Percentiles rank a stretch among this genome's conserved stretches.
These are phyloP conservation scores for Tryphoninae sp. DNA, from an alignment of 2,888 invertebrate genomes.

Conservation along the genomic window DNA sequence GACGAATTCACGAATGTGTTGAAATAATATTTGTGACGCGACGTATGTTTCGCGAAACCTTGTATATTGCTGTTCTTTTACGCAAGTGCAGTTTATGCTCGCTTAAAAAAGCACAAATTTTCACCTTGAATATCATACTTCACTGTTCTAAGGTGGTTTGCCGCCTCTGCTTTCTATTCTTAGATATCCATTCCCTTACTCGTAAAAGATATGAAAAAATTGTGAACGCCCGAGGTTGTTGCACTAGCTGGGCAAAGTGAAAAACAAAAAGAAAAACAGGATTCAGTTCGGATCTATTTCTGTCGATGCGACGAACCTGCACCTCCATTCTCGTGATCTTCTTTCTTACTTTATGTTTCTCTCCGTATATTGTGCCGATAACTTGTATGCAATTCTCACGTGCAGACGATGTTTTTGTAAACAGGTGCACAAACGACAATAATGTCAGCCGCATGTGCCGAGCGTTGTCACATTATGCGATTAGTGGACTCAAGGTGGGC, in stretches of 20 bases:
- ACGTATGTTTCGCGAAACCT: background rate
- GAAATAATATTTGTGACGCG: slow-evolving; percentile 8
- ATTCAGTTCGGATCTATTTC: slow-evolving; percentile 41
- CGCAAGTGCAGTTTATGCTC: background rate
- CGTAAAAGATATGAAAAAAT: slow-evolving; percentile 29
- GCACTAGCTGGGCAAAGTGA: slow-evolving; percentile 7
- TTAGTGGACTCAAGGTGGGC: slow-evolving; percentile 96
- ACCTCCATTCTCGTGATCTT: background rate
- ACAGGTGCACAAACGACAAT: slow-evolving; percentile 97
- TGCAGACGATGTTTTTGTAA: slow-evolving; percentile 16
- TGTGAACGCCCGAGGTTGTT: slow-evolving; percentile 25
- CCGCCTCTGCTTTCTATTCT: slow-evolving; percentile 67
- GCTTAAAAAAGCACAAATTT: background rate
- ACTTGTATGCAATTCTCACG: background rate
- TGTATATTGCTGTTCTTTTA: slow-evolving; percentile 22
- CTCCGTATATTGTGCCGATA: background rate
- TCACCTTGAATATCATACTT: slow-evolving; percentile 33
- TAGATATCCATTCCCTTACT: slow-evolving; percentile 54
- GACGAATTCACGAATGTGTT: background rate
- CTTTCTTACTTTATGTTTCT: background rate
- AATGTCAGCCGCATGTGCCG: slow-evolving; percentile 98
- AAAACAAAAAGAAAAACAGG: background rate
- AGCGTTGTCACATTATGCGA: slow-evolving; percentile 95
- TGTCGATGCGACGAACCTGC: slow-evolving; percentile 22
- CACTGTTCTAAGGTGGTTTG: slow-evolving; percentile 8